These are phyloP conservation scores for Drosophila nr. perissopoda DNA, from an alignment of 2,888 invertebrate species.

Conservation along the genomic window DNA sequence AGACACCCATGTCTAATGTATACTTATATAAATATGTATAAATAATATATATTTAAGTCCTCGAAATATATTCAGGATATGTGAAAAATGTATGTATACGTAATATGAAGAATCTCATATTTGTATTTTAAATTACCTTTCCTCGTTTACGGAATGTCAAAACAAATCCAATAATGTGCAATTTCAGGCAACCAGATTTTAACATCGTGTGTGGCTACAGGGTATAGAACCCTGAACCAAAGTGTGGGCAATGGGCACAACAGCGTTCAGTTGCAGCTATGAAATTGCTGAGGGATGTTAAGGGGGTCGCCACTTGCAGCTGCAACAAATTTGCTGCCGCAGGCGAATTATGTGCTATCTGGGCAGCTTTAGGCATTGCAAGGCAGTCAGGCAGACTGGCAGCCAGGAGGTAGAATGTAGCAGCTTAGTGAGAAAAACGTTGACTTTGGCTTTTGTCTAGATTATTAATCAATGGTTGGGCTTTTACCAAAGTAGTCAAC, in stretches of 20 bases:
- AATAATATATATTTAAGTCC: not conserved
- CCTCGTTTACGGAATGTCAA: not conserved
- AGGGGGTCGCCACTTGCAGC: constrained; percentile 15
- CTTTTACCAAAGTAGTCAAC: constrained; percentile 21
- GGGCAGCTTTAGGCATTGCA: constrained; percentile 52
- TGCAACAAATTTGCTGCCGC: constrained; percentile 71
- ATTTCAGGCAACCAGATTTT: not conserved
- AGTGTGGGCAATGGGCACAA: constrained; percentile 13
- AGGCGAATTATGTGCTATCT: constrained; percentile 62
- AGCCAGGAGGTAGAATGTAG: not conserved
- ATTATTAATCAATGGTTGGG: constrained; percentile 56
- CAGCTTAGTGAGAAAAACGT: constrained; percentile 11
- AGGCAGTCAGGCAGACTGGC: not conserved
- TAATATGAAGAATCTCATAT: not conserved
- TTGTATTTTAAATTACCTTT: not conserved
- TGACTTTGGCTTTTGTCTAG: constrained; percentile 36
- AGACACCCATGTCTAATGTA: not conserved
- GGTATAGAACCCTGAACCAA: constrained; percentile 19
- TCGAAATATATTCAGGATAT: not conserved
- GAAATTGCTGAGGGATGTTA: not conserved
- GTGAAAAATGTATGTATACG: not conserved
- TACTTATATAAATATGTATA: not conserved
- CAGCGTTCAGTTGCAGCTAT: constrained; percentile 32
- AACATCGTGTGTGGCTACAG: not conserved
- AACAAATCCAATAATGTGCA: not conserved